Conservation (phyloP, 1,140 invertebrate genomes). For the Sinonovacula constricta region DNA sequence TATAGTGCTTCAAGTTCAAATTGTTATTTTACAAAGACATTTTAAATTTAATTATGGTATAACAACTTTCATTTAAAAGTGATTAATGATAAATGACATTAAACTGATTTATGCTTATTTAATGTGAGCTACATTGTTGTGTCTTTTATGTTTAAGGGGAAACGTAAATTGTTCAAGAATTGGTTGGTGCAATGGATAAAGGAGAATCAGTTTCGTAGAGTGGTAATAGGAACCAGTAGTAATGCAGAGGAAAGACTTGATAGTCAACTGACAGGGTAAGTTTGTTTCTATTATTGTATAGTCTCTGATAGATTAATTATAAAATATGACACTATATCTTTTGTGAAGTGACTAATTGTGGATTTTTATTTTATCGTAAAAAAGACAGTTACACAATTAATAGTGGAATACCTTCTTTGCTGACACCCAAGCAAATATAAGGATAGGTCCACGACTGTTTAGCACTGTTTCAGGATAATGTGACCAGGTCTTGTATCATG, state of each 20-base stretch:
- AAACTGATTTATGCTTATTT: no score
- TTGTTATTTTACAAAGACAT: neutral
- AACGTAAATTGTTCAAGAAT: conserved; percentile 80
- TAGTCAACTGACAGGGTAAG: conserved; percentile 80
- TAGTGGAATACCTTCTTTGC: no score
- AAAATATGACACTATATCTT: conserved; percentile 79
- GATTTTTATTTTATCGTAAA: neutral
- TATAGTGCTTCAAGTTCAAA: no score
- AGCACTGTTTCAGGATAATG: no score
- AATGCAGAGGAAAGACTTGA: conserved; percentile 86
- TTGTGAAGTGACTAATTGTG: conserved; percentile 19
- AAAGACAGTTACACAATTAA: neutral
- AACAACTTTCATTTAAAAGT: neutral
- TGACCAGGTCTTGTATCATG: no score
- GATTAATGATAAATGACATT: neutral
- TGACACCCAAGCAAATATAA: no score
- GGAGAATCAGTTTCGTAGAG: conserved; percentile 80
- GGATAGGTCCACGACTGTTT: neutral
- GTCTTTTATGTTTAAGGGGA: conserved; percentile 29
- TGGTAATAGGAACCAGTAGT: conserved; percentile 85
- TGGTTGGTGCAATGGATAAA: conserved; percentile 81
- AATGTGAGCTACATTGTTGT: no score
- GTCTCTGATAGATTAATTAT: conserved; percentile 75
- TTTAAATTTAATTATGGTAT: neutral
- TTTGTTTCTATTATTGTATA: neutral